phyloP scores from a whole-genome alignment of 2,113 vertebrate genomes.

The Neoarius graeffei region DNA sequence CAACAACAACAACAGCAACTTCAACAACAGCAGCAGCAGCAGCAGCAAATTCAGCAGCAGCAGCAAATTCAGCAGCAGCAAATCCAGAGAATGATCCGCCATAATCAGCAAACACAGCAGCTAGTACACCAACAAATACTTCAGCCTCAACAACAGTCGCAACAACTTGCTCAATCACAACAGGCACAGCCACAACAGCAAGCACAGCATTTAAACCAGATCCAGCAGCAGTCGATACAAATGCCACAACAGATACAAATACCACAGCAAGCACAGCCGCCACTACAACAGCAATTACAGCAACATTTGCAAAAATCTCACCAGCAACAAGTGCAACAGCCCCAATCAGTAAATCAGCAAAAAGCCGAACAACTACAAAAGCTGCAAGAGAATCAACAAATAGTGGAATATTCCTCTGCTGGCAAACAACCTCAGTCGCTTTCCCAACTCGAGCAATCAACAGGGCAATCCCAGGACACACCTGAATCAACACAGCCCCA shows the following conservation, averaged over 20 bases:
- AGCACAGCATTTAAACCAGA: slow-evolving; percentile 55
- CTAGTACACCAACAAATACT: slow-evolving; percentile 69
- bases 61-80: slow-evolving; percentile 68
- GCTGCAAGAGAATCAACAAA: slow-evolving; percentile 70
- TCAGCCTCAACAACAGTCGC: slow-evolving; percentile 77
- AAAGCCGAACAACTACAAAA: slow-evolving; percentile 45
- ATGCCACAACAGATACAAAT: slow-evolving; percentile 65
- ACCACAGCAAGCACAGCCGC: slow-evolving; percentile 63
- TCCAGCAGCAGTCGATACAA: slow-evolving; percentile 75
- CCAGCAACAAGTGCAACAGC: slow-evolving; percentile 60
- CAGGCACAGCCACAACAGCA: slow-evolving; percentile 64
- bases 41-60: slow-evolving; percentile 62
- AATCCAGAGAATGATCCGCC: slow-evolving; percentile 50
- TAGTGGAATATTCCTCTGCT: slow-evolving; percentile 65
- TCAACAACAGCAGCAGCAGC: slow-evolving; percentile 60
- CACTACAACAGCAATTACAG: slow-evolving; percentile 71
- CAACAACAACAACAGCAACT: slow-evolving; percentile 70
- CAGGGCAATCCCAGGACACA: slow-evolving; percentile 80
- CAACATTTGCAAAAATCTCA: slow-evolving; percentile 64
- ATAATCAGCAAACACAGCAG: slow-evolving; percentile 59
- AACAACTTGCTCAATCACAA: slow-evolving; percentile 68
- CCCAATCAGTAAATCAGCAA: slow-evolving; percentile 56
- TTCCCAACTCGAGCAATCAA: slow-evolving; percentile 60
- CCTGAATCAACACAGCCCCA: slow-evolving; percentile 71
- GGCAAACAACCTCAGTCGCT: slow-evolving; percentile 61